Percentiles rank a stretch among this genome's conserved stretches.
phyloP scores from a whole-genome alignment of 2,113 vertebrate species.

The Ploceus nigricollis region DNA sequence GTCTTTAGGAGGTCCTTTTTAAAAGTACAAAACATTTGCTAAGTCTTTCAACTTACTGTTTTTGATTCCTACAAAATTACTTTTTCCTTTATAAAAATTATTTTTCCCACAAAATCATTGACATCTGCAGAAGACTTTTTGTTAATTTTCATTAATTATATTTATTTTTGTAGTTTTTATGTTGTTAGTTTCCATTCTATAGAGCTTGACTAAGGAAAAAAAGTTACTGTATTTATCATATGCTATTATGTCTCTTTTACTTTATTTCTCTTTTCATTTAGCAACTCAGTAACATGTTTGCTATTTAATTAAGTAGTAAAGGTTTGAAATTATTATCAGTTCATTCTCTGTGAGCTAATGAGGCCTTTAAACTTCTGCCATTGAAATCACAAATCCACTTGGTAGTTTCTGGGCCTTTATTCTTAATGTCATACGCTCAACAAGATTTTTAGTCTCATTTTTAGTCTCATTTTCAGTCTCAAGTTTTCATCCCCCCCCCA shows the following conservation, averaged over 20 bases:
- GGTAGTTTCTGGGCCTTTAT: neutral
- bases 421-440: neutral
- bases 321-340: neutral
- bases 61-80: neutral
- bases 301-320: neutral
- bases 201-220: neutral
- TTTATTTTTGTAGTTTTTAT: neutral
- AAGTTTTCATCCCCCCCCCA: fast-evolving
- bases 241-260: neutral
- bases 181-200: neutral
- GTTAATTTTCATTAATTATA: neutral
- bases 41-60: neutral
- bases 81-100: neutral
- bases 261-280: neutral
- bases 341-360: neutral
- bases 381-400: neutral
- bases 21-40: neutral
- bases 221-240: neutral
- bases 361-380: neutral
- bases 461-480: neutral
- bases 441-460: neutral
- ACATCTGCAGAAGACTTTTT: neutral
- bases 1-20: neutral
- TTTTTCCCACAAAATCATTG: neutral
- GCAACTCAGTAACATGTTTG: neutral